Conservation (phyloP, 2,888 invertebrate species). For the Crioceris asparagi region DNA sequence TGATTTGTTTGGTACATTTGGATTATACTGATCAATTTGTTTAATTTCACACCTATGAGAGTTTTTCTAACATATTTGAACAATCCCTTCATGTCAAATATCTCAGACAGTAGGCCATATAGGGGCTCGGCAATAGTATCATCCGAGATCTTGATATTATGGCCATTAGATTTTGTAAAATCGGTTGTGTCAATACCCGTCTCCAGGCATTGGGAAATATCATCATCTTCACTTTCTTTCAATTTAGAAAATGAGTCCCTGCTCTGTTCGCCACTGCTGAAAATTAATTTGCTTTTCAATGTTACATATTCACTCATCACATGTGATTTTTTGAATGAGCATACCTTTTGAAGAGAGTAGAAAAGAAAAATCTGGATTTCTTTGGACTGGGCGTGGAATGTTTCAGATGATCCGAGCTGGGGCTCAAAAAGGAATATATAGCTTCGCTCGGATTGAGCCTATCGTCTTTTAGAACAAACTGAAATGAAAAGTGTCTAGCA, state of each 20-base stretch:
- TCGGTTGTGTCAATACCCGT: slow-evolving; percentile 42
- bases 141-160: slow-evolving; percentile 38
- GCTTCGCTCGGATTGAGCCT: slow-evolving; percentile 80
- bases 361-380: slow-evolving; percentile 77
- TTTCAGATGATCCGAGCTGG: slow-evolving; percentile 81
- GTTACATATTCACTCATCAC: background rate
- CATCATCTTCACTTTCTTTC: slow-evolving; percentile 67
- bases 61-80: slow-evolving; percentile 81
- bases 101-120: slow-evolving; percentile 77
- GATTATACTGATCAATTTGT: background rate
- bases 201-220: slow-evolving; percentile 68
- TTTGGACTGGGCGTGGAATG: slow-evolving; percentile 67
- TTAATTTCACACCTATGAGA: slow-evolving; percentile 51
- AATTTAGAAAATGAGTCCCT: slow-evolving; percentile 29
- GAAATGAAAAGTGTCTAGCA: too few species aligned
- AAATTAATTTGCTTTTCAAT: slow-evolving; percentile 8
- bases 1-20: too few species aligned
- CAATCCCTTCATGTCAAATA: slow-evolving; percentile 82
- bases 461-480: slow-evolving; percentile 83
- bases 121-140: slow-evolving; percentile 82
- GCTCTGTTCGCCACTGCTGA: slow-evolving; percentile 28
- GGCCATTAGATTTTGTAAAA: slow-evolving; percentile 33
- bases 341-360: slow-evolving; percentile 75
- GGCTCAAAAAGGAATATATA: slow-evolving; percentile 83
- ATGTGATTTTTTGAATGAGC: background rate